phyloP scores from a whole-genome alignment of 2,797 vertebrate species.

The Dendrocincla fuliginosa region DNA sequence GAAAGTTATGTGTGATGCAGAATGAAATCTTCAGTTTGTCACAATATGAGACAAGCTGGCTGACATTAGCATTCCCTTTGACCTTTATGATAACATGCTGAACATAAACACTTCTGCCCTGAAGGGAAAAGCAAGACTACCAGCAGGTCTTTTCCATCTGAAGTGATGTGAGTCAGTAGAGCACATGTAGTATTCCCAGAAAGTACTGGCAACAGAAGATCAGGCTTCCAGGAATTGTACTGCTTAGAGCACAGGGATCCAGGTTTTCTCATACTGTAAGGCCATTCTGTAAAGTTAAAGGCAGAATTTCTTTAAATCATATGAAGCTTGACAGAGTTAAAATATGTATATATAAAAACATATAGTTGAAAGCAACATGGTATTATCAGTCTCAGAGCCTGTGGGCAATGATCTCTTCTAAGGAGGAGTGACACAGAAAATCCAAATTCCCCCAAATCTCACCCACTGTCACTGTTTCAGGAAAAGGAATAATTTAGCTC shows the following conservation, averaged over 20 bases:
- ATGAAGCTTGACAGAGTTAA: background rate
- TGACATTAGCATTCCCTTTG: background rate
- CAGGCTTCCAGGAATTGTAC: slow-evolving; percentile 8
- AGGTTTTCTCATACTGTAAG: background rate
- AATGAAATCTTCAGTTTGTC: background rate
- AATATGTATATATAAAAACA: background rate
- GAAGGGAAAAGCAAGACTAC: background rate
- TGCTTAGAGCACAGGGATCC: background rate
- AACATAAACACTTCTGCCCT: background rate
- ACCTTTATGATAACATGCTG: background rate
- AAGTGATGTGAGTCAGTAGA: background rate
- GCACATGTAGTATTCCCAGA: background rate
- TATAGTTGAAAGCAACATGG: background rate
- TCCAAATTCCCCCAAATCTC: background rate
- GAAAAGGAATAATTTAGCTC: background rate
- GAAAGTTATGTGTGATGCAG: background rate
- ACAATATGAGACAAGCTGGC: background rate
- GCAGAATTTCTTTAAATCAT: background rate
- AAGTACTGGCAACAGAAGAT: background rate
- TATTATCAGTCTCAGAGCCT: rapidly evolving
- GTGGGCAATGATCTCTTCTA: background rate
- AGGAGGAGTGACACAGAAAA: background rate
- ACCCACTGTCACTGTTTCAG: background rate
- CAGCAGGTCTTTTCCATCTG: background rate
- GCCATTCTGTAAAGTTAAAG: background rate